Conservation (phyloP, 2,888 invertebrate species). For the Timandra comae region DNA sequence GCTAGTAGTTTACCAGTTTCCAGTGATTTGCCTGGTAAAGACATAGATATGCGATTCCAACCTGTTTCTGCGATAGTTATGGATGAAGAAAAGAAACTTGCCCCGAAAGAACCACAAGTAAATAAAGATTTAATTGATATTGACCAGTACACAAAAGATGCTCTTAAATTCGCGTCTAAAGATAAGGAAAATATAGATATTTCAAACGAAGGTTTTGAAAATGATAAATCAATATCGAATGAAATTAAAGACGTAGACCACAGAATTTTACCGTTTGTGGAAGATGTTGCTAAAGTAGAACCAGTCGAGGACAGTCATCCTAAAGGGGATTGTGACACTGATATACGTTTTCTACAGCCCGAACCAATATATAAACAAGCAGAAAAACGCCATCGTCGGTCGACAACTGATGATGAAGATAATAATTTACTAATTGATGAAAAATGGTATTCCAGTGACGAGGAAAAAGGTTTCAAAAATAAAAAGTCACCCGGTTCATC, state of each 20-base stretch:
- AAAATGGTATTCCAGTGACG: conserved; percentile 90
- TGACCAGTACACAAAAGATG: conserved; percentile 74
- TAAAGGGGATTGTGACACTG: conserved; percentile 59
- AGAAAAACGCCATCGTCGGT: conserved; percentile 62
- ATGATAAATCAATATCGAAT: conserved; percentile 39
- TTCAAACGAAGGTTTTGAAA: conserved; percentile 54
- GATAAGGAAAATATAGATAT: conserved; percentile 69
- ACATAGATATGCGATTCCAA: conserved; percentile 71
- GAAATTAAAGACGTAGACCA: conserved; percentile 70
- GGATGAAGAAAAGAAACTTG: conserved; percentile 33
- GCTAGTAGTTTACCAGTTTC: conserved; percentile 35
- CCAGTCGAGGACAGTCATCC: conserved; percentile 31
- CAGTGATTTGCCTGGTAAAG: conserved; percentile 59
- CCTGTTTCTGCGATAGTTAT: conserved; percentile 29
- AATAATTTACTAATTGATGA: conserved; percentile 76
- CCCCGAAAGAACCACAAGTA: conserved; percentile 34
- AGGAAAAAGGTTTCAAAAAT: conserved; percentile 75
- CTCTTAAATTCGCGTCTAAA: conserved; percentile 65
- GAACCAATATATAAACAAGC: conserved; percentile 65
- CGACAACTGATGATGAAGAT: conserved; percentile 77
- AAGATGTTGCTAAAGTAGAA: conserved; percentile 41
- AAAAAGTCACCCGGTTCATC: conserved; percentile 54
- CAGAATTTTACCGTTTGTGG: conserved; percentile 62
- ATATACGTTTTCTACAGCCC: conserved; percentile 66
- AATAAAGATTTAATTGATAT: conserved; percentile 69